These are phyloP conservation scores for Psophia crepitans DNA, from an alignment of 2,113 vertebrate genomes.

Conservation along the genomic window DNA sequence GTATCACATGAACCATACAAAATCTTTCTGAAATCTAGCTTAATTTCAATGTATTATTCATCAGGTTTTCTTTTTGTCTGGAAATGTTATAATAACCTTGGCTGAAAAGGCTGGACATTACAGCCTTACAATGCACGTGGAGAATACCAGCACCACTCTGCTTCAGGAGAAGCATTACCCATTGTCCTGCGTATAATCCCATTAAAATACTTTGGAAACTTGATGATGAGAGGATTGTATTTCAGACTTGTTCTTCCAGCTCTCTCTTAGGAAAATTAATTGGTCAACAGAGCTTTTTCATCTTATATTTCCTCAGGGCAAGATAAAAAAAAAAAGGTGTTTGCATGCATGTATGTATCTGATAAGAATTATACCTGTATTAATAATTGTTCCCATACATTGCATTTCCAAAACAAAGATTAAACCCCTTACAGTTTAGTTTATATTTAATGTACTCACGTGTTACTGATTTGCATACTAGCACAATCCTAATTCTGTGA, in stretches of 20 bases:
- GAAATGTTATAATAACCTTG: background rate
- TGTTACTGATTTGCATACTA: background rate
- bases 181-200: background rate
- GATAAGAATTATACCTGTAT: background rate
- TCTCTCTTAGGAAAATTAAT: background rate
- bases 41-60: background rate
- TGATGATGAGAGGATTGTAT: background rate
- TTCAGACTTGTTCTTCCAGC: background rate
- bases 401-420: background rate
- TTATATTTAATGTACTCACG: background rate
- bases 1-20: background rate
- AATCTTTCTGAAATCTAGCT: background rate
- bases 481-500: background rate
- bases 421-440: background rate
- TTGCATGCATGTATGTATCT: background rate
- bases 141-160: accelerated
- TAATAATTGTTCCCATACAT: background rate
- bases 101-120: background rate
- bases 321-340: background rate
- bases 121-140: background rate
- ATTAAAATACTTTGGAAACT: background rate
- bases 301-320: background rate
- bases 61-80: background rate
- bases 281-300: background rate
- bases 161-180: background rate